phyloP scores from a whole-genome alignment of 92 coral and sea anemone species.

The Epizoanthus fatuus region DNA sequence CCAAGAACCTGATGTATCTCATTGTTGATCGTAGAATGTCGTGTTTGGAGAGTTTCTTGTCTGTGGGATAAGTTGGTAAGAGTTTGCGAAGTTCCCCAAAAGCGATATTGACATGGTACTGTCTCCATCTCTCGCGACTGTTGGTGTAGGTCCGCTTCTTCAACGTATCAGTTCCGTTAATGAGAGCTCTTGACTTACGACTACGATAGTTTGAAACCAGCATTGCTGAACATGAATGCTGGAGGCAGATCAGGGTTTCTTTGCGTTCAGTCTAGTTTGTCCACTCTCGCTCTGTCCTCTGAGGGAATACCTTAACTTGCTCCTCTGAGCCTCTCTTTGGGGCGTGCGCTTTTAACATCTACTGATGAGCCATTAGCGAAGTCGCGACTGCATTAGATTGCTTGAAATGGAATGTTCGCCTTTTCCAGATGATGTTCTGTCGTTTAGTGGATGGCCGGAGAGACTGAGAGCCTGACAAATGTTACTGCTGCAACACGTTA shows the following conservation, averaged over 20 bases:
- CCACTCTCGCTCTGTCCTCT: not conserved
- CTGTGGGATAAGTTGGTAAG: conserved; percentile 86
- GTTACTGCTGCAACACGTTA: not conserved
- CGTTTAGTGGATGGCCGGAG: not conserved
- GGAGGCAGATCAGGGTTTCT: no score
- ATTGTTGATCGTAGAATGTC: conserved; percentile 85
- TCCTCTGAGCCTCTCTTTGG: not conserved
- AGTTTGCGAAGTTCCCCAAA: conserved; percentile 86
- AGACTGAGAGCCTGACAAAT: not conserved
- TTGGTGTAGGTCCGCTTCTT: conserved; percentile 73
- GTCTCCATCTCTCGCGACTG: conserved; percentile 92
- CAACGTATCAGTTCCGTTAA: not conserved
- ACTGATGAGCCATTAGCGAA: conserved; percentile 32
- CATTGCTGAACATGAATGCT: not conserved
- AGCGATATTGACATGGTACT: conserved; percentile 86
- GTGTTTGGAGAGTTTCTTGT: conserved; percentile 88
- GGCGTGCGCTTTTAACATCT: conserved; percentile 3
- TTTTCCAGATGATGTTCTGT: conserved; percentile 26
- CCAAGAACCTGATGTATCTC: conserved; percentile 86
- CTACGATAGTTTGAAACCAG: conserved; percentile 23
- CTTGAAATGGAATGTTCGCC: conserved; percentile 4
- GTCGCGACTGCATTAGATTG: conserved; percentile 34
- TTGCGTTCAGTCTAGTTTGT: not conserved
- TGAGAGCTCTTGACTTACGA: not conserved
- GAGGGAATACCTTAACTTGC: not conserved